Base-by-base conservation (phyloP, 2,888 invertebrate species). In the Eupsilia transversa region DNA sequence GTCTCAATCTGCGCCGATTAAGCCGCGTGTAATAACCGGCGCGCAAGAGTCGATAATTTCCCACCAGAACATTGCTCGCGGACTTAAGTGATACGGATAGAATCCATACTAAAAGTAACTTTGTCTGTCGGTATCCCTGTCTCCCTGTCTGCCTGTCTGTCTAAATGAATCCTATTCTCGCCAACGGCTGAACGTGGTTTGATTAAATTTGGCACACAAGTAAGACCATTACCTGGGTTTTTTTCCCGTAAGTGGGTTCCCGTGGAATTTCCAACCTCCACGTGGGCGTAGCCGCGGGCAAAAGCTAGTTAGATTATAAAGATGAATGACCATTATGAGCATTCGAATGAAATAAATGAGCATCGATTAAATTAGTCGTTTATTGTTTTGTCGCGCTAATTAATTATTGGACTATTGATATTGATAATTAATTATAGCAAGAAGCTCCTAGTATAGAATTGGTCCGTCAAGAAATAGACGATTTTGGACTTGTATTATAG, bases 1-100 rank as follows among this genome's bases (percentile, higher is more conserved):
- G 75, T 77, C 72, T 77, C 70, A 71, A 84, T 77, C 64, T 76
- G 67, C 59, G 57, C 49, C 73, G 49, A 77, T 81, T 77, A 86
- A 61, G 68, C 61, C n/a, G 17, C 33, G 65, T 70, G 70, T 73
- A 82, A 84, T 80, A 80, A 80, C 30, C 12, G 64, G 27, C 74
- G 67, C 68, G 66, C 80, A 66, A 38, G 60, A 71, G 49, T 74
- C 56, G 56, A 72, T 80, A 77, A 86, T 77, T 72, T 65, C 38
- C 68, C 67, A 12, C 38, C 41, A 23, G 61, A 56, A 56, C 69
- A 83, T 52, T 30, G 71, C 75, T 59, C 17, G 68, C 43, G 35
- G 65, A 56, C 59, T 80, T 33, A 59, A 80, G 69, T 72, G 23
- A 63, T 41, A 82, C 33, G 17, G 43, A 63, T 61, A 66, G 30